These are phyloP conservation scores for Ceyx erithaca DNA, from an alignment of 2,797 vertebrate genomes.

Conservation along the genomic window DNA sequence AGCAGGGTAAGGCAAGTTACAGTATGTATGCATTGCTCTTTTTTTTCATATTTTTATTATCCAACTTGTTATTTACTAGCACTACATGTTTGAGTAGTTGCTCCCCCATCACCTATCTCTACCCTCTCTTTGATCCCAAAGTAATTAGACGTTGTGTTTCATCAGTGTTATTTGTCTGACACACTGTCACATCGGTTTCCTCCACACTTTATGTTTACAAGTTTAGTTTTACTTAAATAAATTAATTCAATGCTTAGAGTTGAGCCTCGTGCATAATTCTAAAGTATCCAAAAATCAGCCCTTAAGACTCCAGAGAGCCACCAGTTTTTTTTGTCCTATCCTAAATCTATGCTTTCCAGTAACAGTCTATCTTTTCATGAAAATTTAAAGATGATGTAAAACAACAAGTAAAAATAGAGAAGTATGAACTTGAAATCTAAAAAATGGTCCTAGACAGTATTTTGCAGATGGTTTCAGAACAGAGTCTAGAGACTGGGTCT, in stretches of 20 bases:
- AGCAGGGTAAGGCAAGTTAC: neutral
- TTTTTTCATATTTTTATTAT: neutral
- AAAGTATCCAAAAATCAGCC: neutral
- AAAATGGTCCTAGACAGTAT: neutral
- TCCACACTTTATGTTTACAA: neutral
- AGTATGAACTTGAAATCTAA: neutral
- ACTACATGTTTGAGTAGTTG: neutral
- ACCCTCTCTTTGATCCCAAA: constrained; percentile 13
- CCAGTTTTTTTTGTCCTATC: neutral
- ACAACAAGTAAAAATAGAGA: neutral
- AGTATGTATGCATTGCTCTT: neutral
- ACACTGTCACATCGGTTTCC: neutral
- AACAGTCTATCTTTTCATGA: neutral
- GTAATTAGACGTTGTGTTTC: constrained; percentile 47
- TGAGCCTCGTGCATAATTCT: neutral
- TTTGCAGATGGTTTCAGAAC: neutral
- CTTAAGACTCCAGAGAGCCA: neutral
- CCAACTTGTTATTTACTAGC: constrained; percentile 8
- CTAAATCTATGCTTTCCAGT: neutral
- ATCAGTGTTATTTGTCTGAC: constrained; percentile 20
- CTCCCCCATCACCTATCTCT: constrained; percentile 17
- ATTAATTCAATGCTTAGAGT: neutral
- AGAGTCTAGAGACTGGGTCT: neutral
- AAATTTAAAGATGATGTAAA: neutral
- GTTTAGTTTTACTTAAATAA: constrained; percentile 10